A percentile compares a stretch with the other conserved stretches of the same genome.
Evolutionary conservation across 2,888 invertebrate species (phyloP).

Genomic region (Parnassius apollo): DNA sequence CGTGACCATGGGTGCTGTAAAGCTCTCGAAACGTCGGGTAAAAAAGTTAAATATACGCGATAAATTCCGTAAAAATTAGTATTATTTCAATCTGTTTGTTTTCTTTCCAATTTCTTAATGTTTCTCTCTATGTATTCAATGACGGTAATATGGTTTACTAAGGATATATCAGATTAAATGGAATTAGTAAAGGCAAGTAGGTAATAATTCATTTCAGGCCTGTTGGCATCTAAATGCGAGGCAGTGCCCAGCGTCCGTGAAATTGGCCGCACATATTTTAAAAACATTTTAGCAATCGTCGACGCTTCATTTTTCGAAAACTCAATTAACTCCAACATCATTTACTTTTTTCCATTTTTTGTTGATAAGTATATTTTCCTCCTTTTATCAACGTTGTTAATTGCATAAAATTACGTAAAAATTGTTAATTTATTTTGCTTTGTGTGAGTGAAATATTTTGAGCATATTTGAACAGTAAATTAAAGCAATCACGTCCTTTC

Average conservation of each 20-base stretch:
- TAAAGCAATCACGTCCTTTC: no score
- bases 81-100: no score
- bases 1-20: no score
- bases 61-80: no score
- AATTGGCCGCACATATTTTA: slow-evolving; percentile 71
- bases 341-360: slow-evolving; percentile 32
- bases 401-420: slow-evolving; percentile 3
- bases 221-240: slow-evolving; percentile 51
- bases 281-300: slow-evolving; percentile 52
- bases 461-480: no score
- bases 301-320: slow-evolving; percentile 47
- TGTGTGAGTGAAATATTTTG: background rate
- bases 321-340: slow-evolving; percentile 42
- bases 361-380: slow-evolving; percentile 20
- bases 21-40: no score
- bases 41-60: no score
- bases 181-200: slow-evolving; percentile 45
- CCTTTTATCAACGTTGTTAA: slow-evolving; percentile 24
- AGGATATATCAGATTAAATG: slow-evolving; percentile 22
- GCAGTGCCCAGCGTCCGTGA: slow-evolving; percentile 59
- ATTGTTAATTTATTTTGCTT: background rate
- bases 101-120: no score
- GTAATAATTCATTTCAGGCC: slow-evolving; percentile 63
- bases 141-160: background rate
- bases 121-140: no score